Conservation (phyloP, 2,113 vertebrate species). For the Paedocypris sp. region DNA sequence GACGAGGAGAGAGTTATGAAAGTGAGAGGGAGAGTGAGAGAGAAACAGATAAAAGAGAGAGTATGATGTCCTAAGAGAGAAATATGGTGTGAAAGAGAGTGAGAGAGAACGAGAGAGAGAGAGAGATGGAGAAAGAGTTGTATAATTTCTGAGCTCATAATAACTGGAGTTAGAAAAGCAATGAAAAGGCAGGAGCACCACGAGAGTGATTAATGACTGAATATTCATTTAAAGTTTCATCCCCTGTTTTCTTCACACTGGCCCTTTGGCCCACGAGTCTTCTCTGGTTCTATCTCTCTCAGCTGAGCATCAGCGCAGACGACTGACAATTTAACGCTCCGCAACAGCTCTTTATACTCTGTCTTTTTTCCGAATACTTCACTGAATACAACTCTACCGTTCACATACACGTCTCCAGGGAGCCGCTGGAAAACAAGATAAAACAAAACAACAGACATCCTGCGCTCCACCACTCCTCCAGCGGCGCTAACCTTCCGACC, state of each 20-base stretch:
- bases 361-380: background rate
- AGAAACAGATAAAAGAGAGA: too few species aligned
- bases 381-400: slow-evolving; percentile 18
- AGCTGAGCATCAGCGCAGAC: background rate
- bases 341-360: background rate
- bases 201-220: too few species aligned
- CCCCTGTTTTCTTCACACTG: background rate
- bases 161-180: too few species aligned
- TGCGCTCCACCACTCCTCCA: slow-evolving; percentile 41
- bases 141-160: too few species aligned
- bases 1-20: background rate
- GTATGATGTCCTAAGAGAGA: background rate
- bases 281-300: background rate
- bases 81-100: too few species aligned
- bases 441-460: slow-evolving; percentile 51
- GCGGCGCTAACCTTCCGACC: slow-evolving; percentile 57
- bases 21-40: too few species aligned
- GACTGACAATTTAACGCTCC: background rate
- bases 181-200: too few species aligned
- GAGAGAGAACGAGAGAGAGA: too few species aligned
- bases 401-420: slow-evolving; percentile 46
- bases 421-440: slow-evolving; percentile 33
- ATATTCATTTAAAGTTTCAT: too few species aligned
- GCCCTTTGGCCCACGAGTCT: background rate
- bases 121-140: too few species aligned